Percentiles rank a stretch among this genome's conserved stretches.
phyloP scores from a whole-genome alignment of 2,113 vertebrate species.

The Apteryx mantelli region DNA sequence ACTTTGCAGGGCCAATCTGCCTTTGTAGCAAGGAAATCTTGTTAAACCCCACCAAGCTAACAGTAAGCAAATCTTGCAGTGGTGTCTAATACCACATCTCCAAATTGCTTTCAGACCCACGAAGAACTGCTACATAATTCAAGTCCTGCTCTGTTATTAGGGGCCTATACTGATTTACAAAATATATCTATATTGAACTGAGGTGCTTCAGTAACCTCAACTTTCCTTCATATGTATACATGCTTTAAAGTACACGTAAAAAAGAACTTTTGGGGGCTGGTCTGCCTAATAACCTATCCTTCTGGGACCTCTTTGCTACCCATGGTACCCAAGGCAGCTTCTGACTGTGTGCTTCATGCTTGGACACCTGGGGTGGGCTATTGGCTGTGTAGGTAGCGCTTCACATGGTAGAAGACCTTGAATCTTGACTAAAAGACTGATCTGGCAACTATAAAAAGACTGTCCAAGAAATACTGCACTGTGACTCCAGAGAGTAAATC shows the following conservation, averaged over 20 bases:
- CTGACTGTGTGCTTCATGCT: neutral
- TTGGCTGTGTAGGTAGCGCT: too few relatives aligned
- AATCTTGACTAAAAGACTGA: too few relatives aligned
- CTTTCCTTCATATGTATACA: neutral
- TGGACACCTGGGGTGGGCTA: neutral
- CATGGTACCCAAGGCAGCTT: neutral
- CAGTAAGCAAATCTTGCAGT: neutral
- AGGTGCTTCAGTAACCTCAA: neutral
- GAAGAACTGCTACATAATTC: neutral
- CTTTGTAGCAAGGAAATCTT: neutral
- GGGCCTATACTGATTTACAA: rapidly evolving
- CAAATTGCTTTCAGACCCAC: neutral
- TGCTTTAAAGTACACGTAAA: neutral
- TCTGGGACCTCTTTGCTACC: neutral
- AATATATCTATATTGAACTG: neutral
- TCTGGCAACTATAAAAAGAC: too few relatives aligned
- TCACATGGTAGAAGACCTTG: too few relatives aligned
- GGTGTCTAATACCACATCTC: neutral
- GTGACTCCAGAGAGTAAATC: neutral
- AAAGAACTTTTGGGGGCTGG: neutral
- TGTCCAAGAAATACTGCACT: neutral
- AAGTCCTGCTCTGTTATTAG: neutral
- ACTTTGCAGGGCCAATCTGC: rapidly evolving
- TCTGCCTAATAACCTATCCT: neutral
- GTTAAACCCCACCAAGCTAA: neutral